Base-by-base conservation (phyloP, 2,113 vertebrate species). In the Daphoenositta chrysoptera region DNA sequence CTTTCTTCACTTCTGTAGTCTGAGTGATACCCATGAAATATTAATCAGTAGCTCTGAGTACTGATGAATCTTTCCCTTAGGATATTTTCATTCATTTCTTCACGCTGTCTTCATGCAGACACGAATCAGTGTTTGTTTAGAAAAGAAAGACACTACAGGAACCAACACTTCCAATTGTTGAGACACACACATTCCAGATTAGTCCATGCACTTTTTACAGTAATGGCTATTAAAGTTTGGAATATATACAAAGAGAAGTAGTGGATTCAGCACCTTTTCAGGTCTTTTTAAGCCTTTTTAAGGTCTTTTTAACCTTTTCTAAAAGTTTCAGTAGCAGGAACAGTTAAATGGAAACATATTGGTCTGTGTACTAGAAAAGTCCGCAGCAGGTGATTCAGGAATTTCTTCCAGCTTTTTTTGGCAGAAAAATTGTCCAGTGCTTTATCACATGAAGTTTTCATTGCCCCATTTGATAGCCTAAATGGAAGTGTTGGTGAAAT, bases 121-220 rank as follows among this genome's bases (percentile, higher is more conserved):
- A 71, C 30, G 42, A 40, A 27, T 73, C 58, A 70, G 7, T 28
- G 50, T 83, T 77, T 90, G 42, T 57, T 76, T 53, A 65, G 87
- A 44, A 86, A 76, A 83, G 39, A 75, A 68, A 65, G 10, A 18
- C 37, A 42, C 28, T 37, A 48, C 50, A 61, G 20, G 40, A 65
- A 63, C 27, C 37, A 57, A 10, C 27, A 31, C 3, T 45, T 39
- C 56, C 7, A 4, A 2, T 15, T 24, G 31, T 24, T 65, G 56
- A 42, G 27, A 30, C 31, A 58, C 45, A 48, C 13, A 42, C 72
- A 58, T 72, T 83, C 20, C 44, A 80, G 50, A 83, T 22, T 6
- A 45, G 15, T 15, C 2, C 0, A 0, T 23, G 14, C 5, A 35
- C 18, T 79, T 79, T 47, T 51, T 37, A 35, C 23, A 45, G 4